Evolutionary conservation across 2,797 vertebrate species (phyloP).

Genomic region (Ciconia nigra): DNA sequence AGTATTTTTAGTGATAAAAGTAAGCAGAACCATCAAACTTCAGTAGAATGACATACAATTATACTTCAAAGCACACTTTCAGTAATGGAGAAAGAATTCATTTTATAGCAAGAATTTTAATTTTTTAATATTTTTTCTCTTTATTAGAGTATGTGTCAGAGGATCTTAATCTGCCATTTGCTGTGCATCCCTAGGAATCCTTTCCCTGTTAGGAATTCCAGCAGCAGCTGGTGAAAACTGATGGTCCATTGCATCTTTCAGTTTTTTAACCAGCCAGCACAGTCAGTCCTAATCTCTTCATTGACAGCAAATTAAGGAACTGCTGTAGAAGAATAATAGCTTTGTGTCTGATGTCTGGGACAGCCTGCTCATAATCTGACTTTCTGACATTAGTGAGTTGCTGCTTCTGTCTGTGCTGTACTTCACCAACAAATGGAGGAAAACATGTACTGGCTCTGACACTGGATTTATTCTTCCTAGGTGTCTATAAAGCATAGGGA

Average conservation of each 20-base stretch:
- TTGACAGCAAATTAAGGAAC: not conserved
- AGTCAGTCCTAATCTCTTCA: not conserved
- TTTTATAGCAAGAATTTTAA: not conserved
- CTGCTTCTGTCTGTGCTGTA: not conserved
- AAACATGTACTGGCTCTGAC: not conserved
- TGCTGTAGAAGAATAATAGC: not conserved
- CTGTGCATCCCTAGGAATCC: not conserved
- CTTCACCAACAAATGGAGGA: not conserved
- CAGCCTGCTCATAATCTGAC: not conserved
- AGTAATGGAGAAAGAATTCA: not conserved
- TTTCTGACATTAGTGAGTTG: not conserved
- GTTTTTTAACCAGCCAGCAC: not conserved
- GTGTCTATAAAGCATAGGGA: not conserved
- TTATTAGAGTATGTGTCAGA: not conserved
- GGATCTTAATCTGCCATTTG: not conserved
- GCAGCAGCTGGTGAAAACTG: not conserved
- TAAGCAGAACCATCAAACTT: slow-evolving; percentile 14
- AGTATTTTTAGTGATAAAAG: not conserved
- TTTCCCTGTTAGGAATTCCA: not conserved
- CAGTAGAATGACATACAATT: not conserved
- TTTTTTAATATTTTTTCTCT: not conserved
- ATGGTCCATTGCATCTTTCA: not conserved
- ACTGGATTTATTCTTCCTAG: not conserved
- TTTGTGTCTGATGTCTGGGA: not conserved
- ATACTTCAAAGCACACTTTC: not conserved